Percentiles rank a stretch among this genome's conserved stretches.
Evolutionary conservation across 2,888 invertebrate species (phyloP).

Genomic region (Scaptomyza parva): DNA sequence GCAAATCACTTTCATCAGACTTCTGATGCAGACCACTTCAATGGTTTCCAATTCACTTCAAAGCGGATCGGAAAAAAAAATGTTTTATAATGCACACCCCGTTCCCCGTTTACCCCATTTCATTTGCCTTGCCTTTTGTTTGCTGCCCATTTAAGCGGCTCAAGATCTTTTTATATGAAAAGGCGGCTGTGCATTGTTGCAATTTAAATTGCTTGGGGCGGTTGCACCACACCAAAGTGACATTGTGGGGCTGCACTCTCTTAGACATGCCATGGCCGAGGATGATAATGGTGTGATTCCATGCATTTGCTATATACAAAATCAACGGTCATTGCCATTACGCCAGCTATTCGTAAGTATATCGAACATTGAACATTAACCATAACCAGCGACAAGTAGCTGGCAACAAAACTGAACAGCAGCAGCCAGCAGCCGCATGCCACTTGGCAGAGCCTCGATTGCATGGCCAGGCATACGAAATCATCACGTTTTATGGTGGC

Average conservation of each 20-base stretch:
- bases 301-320: conserved; percentile 43
- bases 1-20: conserved; percentile 54
- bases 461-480: conserved; percentile 59
- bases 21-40: conserved; percentile 64
- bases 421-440: conserved; percentile 42
- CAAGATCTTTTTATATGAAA: conserved; percentile 49
- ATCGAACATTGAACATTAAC: conserved; percentile 35
- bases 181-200: conserved; percentile 70
- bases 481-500: conserved; percentile 73
- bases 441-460: conserved; percentile 52
- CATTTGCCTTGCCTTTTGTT: conserved; percentile 22
- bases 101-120: too few species aligned
- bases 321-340: conserved; percentile 64
- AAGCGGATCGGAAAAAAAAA: conserved; percentile 50
- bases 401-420: conserved; percentile 26
- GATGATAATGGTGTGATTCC: conserved; percentile 7
- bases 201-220: conserved; percentile 66
- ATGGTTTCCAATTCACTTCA: conserved; percentile 73
- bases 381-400: conserved; percentile 51
- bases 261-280: conserved; percentile 38
- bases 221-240: conserved; percentile 57
- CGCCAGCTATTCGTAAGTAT: conserved; percentile 25
- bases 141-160: conserved; percentile 33
- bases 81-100: conserved; percentile 33
- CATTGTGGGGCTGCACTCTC: conserved; percentile 42